These are phyloP conservation scores for Raja brachyura DNA, from an alignment of 2,113 vertebrate genomes.

Conservation along the genomic window DNA sequence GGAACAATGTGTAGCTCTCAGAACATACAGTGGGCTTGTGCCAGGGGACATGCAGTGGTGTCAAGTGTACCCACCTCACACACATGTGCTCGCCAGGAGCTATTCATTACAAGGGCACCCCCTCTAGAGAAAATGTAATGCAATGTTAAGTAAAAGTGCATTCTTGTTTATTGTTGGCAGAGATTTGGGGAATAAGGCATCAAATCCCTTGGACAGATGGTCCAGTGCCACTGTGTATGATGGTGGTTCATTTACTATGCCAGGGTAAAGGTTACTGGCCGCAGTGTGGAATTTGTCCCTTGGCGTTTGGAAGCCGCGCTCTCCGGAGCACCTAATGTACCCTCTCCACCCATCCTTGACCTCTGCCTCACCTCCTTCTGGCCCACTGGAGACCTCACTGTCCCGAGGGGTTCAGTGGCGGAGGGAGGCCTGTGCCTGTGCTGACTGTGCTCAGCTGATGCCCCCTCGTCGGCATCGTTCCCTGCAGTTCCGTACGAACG, in stretches of 20 bases:
- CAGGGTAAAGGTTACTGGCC: no score
- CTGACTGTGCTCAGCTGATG: neutral
- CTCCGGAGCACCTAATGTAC: neutral
- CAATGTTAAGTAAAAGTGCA: neutral
- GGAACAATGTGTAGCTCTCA: no score
- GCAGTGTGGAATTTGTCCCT: no score
- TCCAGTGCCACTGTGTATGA: neutral
- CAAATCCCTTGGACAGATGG: neutral
- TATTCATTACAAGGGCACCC: no score
- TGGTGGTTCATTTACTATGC: no score
- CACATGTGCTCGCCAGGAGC: no score
- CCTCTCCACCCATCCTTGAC: neutral
- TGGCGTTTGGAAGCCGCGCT: no score
- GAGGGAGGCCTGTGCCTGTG: neutral
- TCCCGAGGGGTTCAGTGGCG: neutral
- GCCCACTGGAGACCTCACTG: neutral
- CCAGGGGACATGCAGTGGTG: no score
- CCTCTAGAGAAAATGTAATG: no score
- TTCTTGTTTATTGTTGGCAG: neutral
- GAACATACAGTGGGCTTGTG: no score
- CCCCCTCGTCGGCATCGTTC: neutral
- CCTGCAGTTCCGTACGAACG: neutral
- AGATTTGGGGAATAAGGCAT: neutral
- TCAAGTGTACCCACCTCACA: no score
- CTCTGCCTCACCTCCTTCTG: neutral